phyloP scores from a whole-genome alignment of 2,113 vertebrate species.

The Colossoma macropomum region DNA sequence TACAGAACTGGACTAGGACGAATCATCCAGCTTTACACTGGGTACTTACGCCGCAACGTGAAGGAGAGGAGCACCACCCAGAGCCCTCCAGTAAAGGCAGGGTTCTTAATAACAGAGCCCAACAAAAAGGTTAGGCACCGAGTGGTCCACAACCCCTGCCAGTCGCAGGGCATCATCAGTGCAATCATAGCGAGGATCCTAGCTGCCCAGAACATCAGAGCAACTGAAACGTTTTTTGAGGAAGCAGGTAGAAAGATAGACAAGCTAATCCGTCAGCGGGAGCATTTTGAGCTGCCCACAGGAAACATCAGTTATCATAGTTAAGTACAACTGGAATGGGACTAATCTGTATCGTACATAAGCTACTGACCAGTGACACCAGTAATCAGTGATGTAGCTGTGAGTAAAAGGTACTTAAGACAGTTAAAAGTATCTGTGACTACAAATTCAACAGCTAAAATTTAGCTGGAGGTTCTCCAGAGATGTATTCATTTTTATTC shows the following conservation, averaged over 20 bases:
- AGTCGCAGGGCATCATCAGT: constrained; percentile 69
- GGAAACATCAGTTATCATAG: not conserved
- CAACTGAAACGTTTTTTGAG: constrained; percentile 66
- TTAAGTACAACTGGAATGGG: not conserved
- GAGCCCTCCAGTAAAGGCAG: constrained; percentile 42
- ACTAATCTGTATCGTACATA: not conserved
- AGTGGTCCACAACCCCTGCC: constrained; percentile 71
- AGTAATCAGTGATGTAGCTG: too few relatives aligned
- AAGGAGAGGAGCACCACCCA: constrained; percentile 58
- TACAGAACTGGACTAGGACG: constrained; percentile 61
- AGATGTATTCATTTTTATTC: not conserved
- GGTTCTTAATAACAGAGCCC: constrained; percentile 69
- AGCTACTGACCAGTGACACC: not conserved
- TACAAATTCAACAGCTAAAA: too few relatives aligned
- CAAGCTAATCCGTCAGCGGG: constrained; percentile 65
- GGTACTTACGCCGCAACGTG: constrained; percentile 67
- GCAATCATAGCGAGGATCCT: constrained; percentile 67
- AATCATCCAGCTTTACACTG: constrained; percentile 65
- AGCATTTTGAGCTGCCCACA: constrained; percentile 63
- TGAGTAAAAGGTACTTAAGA: not conserved
- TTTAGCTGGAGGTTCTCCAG: too few relatives aligned
- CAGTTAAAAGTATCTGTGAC: too few relatives aligned
- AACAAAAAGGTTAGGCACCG: constrained; percentile 72
- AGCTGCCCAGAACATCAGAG: constrained; percentile 65
- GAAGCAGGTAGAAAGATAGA: constrained; percentile 54